Conservation (phyloP, 2,113 vertebrate genomes). For the Fulmarus glacialis region DNA sequence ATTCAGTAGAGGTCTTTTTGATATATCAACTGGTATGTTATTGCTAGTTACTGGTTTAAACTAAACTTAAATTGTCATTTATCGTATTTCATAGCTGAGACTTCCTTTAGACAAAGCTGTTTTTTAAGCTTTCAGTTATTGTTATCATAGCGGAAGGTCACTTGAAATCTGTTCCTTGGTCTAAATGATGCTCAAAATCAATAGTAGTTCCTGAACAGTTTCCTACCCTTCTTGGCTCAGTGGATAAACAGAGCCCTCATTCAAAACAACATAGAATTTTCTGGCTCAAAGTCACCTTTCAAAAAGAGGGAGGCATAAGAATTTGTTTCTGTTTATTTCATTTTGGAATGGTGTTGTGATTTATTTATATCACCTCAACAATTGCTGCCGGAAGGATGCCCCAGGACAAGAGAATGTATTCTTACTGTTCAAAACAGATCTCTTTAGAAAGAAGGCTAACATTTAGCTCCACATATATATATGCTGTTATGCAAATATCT, state of each 20-base stretch:
- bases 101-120: slow-evolving; percentile 29
- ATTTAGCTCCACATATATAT: background rate
- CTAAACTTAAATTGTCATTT: slow-evolving; percentile 64
- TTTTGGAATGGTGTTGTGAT: slow-evolving; percentile 10
- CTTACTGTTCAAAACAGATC: background rate
- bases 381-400: background rate
- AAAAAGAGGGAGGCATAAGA: background rate
- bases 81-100: slow-evolving; percentile 26
- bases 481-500: slow-evolving; percentile 9
- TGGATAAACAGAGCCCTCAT: slow-evolving; percentile 43
- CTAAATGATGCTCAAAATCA: slow-evolving; percentile 75
- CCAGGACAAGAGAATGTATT: background rate
- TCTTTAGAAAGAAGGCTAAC: background rate
- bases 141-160: slow-evolving; percentile 75
- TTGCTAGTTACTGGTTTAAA: slow-evolving; percentile 49
- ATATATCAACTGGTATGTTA: slow-evolving; percentile 3
- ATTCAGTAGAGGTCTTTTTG: background rate
- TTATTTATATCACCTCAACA: background rate
- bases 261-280: slow-evolving; percentile 52
- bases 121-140: slow-evolving; percentile 72
- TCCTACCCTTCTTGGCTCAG: slow-evolving; percentile 49
- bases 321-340: slow-evolving; percentile 43
- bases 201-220: slow-evolving; percentile 69
- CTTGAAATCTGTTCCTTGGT: slow-evolving; percentile 74
- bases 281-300: slow-evolving; percentile 75